Evolutionary conservation across 2,113 vertebrate species (phyloP).

Genomic region (Donacobius atricapilla): DNA sequence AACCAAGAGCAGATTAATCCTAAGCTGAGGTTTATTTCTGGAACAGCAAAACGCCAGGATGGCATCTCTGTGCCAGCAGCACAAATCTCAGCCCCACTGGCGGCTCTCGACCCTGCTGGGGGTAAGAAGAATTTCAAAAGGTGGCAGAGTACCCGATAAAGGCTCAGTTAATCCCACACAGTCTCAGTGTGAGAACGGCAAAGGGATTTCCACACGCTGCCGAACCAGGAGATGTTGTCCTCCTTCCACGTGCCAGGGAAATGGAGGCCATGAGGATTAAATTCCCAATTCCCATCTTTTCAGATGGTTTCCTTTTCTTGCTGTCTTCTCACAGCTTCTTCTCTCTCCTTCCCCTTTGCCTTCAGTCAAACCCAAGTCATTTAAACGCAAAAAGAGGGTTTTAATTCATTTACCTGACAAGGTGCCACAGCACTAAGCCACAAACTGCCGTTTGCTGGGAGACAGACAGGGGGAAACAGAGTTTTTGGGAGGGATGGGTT

Average conservation of each 20-base stretch:
- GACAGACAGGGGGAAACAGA: not conserved
- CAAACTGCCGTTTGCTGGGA: not conserved
- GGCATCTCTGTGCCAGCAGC: not conserved
- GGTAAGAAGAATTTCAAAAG: not conserved
- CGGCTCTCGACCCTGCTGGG: not conserved
- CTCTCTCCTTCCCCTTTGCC: not conserved
- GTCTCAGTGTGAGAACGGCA: not conserved
- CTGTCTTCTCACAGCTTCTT: not conserved
- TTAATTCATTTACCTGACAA: not conserved
- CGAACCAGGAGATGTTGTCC: not conserved
- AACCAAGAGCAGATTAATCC: not conserved
- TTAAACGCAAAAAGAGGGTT: not conserved
- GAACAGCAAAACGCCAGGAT: not conserved
- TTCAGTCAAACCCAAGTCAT: not conserved
- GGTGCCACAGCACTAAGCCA: not conserved
- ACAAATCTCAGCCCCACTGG: not conserved
- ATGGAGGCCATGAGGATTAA: not conserved
- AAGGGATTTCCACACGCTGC: not conserved
- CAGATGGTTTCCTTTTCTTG: not conserved
- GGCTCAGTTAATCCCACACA: not conserved
- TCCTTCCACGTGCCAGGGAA: not conserved
- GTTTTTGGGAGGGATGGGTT: not conserved
- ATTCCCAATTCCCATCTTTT: not conserved
- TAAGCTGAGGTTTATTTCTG: not conserved
- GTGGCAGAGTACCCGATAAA: not conserved